Conservation (phyloP, 2,888 invertebrate genomes). For the Neoitamus cyanurus region DNA sequence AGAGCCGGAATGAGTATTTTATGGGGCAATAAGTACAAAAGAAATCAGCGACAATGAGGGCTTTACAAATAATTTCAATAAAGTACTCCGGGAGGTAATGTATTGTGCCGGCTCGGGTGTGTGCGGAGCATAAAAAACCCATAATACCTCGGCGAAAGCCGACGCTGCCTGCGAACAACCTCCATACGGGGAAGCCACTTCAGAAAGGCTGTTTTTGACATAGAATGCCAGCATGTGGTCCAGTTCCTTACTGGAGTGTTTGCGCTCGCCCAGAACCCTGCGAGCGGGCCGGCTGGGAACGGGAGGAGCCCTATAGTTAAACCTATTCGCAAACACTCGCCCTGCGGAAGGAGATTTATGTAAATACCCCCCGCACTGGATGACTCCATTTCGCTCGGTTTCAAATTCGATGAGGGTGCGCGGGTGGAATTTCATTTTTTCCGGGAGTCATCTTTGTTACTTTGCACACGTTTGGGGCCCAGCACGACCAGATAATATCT, state of each 20-base stretch:
- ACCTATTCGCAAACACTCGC: constrained; percentile 49
- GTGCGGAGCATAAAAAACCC: constrained; percentile 35
- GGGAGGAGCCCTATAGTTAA: constrained; percentile 18
- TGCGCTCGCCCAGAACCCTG: constrained; percentile 39
- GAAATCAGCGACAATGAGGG: constrained; percentile 55
- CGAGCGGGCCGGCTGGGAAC: background rate
- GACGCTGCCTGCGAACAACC: background rate
- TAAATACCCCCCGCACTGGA: background rate
- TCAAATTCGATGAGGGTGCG: constrained; percentile 18
- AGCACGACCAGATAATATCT: background rate
- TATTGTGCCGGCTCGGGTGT: constrained; percentile 45
- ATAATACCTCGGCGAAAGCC: constrained; percentile 40
- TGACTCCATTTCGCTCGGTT: background rate
- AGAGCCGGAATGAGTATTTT: constrained; percentile 52
- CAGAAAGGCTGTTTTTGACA: constrained; percentile 48
- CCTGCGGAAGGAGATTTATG: constrained; percentile 12
- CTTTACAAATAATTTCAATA: constrained; percentile 54
- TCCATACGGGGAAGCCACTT: constrained; percentile 49
- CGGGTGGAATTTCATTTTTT: constrained; percentile 26
- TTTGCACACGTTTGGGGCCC: constrained; percentile 8
- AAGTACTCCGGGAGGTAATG: constrained; percentile 52
- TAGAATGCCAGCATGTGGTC: constrained; percentile 50
- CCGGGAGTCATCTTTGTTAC: background rate
- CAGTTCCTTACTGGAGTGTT: constrained; percentile 46
- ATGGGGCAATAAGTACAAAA: constrained; percentile 51